Evolutionary conservation across 2,797 vertebrate genomes (phyloP).

Genomic region (Glyptemys insculpta): DNA sequence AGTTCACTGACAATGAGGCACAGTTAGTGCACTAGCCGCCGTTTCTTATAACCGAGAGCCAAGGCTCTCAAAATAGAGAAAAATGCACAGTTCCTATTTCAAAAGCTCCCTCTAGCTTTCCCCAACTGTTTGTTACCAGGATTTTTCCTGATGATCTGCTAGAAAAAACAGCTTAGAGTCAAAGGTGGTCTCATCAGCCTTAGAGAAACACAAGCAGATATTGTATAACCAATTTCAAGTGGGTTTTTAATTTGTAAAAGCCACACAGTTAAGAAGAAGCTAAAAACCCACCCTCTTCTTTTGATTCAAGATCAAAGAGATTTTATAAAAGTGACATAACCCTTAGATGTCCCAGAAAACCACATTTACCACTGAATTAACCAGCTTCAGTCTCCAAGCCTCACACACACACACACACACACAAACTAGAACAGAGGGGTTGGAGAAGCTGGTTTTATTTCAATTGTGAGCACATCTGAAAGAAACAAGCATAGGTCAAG

Average conservation of each 20-base stretch:
- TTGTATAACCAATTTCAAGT: slow-evolving; percentile 74
- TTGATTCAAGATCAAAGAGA: slow-evolving; percentile 80
- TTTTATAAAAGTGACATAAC: slow-evolving; percentile 76
- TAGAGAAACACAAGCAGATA: slow-evolving; percentile 63
- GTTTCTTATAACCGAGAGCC: slow-evolving; percentile 51
- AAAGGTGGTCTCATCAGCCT: slow-evolving; percentile 77
- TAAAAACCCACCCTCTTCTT: slow-evolving; percentile 74
- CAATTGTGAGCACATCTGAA: slow-evolving; percentile 17
- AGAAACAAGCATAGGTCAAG: slow-evolving; percentile 64
- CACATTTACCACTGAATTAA: slow-evolving; percentile 77
- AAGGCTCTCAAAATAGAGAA: slow-evolving; percentile 35
- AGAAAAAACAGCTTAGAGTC: slow-evolving; percentile 68
- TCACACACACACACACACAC: neutral
- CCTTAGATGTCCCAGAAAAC: slow-evolving; percentile 77
- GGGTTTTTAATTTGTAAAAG: slow-evolving; percentile 79
- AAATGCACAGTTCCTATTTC: slow-evolving; percentile 64
- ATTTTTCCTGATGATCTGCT: slow-evolving; percentile 60
- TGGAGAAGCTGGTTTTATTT: neutral
- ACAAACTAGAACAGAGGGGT: slow-evolving; percentile 22
- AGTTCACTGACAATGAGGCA: slow-evolving; percentile 15
- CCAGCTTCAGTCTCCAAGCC: slow-evolving; percentile 53
- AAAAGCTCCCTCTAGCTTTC: slow-evolving; percentile 75
- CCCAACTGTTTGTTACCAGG: slow-evolving; percentile 55
- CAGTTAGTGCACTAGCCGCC: slow-evolving; percentile 12
- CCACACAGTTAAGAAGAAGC: slow-evolving; percentile 61